phyloP scores from a whole-genome alignment of 1,140 invertebrate genomes.

The Eubasilissa regina region DNA sequence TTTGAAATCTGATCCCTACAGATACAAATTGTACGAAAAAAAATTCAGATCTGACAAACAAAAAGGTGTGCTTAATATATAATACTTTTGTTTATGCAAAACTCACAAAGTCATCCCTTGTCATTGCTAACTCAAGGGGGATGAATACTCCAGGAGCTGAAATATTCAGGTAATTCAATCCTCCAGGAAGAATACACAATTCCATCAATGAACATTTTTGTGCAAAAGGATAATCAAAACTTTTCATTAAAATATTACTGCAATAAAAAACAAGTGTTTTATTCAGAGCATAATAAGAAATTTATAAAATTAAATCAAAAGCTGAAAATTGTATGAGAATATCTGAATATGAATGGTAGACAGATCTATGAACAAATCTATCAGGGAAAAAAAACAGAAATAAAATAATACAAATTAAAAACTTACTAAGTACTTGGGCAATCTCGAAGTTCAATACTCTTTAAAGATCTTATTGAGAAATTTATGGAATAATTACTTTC shows the following conservation, averaged over 20 bases:
- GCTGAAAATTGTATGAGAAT: no score
- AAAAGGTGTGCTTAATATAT: not conserved
- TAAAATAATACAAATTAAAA: not conserved
- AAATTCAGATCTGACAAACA: not conserved
- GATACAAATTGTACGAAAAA: no score
- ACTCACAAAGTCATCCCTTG: slow-evolving; percentile 43
- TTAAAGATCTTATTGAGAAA: slow-evolving; percentile 10
- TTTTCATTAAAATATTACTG: slow-evolving; percentile 9
- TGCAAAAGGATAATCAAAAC: slow-evolving; percentile 11
- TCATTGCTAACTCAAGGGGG: slow-evolving; percentile 26
- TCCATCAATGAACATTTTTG: not conserved
- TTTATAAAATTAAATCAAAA: no score
- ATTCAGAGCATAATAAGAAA: not conserved
- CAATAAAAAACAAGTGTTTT: slow-evolving; percentile 12
- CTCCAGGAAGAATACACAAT: slow-evolving; percentile 10
- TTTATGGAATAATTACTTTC: slow-evolving; percentile 1
- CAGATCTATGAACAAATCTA: no score
- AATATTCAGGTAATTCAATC: slow-evolving; percentile 32
- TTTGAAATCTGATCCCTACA: no score
- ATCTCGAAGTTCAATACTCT: not conserved
- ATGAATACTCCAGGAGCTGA: slow-evolving; percentile 12
- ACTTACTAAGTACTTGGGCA: slow-evolving; percentile 17
- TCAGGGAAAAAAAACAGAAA: no score
- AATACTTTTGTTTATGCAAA: not conserved
- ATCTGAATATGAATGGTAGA: no score